These are phyloP conservation scores for Rhineura floridana DNA, from an alignment of 2,113 vertebrate species.

Conservation along the genomic window DNA sequence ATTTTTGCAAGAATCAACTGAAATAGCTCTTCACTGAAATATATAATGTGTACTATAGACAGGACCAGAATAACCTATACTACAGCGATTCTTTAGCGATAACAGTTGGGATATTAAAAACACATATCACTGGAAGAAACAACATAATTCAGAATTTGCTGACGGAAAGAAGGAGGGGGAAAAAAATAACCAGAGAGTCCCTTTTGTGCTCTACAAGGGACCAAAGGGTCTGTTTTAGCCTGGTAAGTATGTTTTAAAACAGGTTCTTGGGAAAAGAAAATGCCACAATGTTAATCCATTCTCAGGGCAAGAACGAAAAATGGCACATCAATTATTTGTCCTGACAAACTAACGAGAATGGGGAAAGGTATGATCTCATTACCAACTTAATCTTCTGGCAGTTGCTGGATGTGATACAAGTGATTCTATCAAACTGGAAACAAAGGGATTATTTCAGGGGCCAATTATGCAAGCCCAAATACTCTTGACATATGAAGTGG, in stretches of 20 bases:
- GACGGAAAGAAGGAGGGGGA: too few relatives aligned
- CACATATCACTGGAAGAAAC: background rate
- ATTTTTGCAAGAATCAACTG: background rate
- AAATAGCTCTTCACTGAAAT: background rate
- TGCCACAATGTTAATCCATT: conserved; percentile 32
- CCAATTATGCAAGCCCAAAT: conserved; percentile 56
- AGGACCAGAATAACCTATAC: background rate
- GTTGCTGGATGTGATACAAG: conserved; percentile 55
- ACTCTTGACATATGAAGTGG: conserved; percentile 11
- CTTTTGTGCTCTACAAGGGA: background rate
- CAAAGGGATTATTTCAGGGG: conserved; percentile 58
- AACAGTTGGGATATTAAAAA: too few relatives aligned
- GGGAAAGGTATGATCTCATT: conserved; percentile 64
- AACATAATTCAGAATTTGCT: background rate
- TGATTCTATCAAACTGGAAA: conserved; percentile 57
- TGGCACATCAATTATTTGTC: conserved; percentile 59
- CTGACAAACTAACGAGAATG: conserved; percentile 49
- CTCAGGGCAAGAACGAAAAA: conserved; percentile 42
- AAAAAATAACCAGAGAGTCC: too few relatives aligned
- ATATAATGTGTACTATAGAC: background rate
- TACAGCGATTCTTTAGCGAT: background rate
- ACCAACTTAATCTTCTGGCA: conserved; percentile 63
- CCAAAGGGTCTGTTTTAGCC: background rate
- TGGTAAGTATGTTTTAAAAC: conserved; percentile 33
- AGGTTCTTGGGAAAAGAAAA: conserved; percentile 16